Conservation (phyloP, 2,888 invertebrate species). For the Trissolcus japonicus region DNA sequence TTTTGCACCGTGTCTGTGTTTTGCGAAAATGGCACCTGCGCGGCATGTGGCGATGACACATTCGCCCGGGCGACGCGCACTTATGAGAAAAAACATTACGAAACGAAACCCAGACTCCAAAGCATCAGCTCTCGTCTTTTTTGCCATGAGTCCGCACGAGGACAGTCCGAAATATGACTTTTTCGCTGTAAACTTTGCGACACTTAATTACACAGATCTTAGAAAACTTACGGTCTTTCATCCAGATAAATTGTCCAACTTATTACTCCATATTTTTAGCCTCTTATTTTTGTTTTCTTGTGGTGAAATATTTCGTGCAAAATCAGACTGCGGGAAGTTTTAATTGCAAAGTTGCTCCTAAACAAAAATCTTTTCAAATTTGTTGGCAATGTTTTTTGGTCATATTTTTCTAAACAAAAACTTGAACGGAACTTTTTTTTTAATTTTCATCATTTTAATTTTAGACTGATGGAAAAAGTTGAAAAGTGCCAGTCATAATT, state of each 20-base stretch:
- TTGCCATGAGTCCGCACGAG: constrained; percentile 24
- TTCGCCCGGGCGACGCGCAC: constrained; percentile 19
- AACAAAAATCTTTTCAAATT: too few relatives aligned
- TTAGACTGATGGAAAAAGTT: constrained; percentile 12
- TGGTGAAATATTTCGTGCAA: too few relatives aligned
- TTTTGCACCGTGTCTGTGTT: constrained; percentile 34
- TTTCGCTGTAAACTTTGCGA: constrained; percentile 21
- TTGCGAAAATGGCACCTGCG: constrained; percentile 47
- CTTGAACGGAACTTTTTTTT: not conserved
- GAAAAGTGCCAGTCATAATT: constrained; percentile 28
- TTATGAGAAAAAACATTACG: constrained; percentile 37
- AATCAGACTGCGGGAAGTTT: too few relatives aligned
- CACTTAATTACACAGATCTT: constrained; percentile 41
- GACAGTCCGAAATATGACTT: constrained; percentile 37
- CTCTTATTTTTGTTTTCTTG: too few relatives aligned
- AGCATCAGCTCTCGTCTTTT: constrained; percentile 24
- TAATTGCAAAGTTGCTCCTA: too few relatives aligned
- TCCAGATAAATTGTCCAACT: constrained; percentile 27
- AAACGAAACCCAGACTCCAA: constrained; percentile 2
- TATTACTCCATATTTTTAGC: constrained; percentile 1
- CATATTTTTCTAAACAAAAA: too few relatives aligned
- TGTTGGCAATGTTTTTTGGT: too few relatives aligned
- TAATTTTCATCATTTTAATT: not conserved
- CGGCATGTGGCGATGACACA: constrained; percentile 49
- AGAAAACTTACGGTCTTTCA: constrained; percentile 13